phyloP scores from a whole-genome alignment of 2,888 invertebrate genomes.

The Rotaria macrura region DNA sequence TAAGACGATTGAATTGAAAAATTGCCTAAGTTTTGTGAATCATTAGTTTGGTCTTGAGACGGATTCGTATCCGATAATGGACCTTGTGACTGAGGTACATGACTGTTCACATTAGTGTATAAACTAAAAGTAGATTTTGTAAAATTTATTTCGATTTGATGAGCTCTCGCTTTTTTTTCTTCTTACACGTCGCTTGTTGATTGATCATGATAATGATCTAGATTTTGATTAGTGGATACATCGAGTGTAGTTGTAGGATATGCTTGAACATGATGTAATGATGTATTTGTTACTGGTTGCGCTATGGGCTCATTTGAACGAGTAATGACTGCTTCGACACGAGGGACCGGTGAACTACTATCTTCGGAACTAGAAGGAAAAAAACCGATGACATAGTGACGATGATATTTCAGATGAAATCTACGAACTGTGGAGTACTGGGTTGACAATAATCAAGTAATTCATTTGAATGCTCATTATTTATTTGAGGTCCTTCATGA shows the following conservation, averaged over 20 bases:
- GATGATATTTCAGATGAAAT: too few relatives aligned
- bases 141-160: background rate
- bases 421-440: constrained; percentile 1
- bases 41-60: background rate
- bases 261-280: constrained; percentile 13
- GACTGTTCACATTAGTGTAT: background rate
- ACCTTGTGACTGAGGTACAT: background rate
- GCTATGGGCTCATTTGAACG: constrained; percentile 6
- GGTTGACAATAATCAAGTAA: background rate
- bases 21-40: background rate
- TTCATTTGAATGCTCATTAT: constrained; percentile 17
- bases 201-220: background rate
- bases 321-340: constrained; percentile 12
- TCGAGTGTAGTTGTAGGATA: background rate
- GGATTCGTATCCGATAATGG: background rate
- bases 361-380: background rate
- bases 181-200: background rate
- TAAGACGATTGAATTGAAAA: background rate
- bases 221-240: background rate
- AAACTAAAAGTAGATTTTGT: background rate
- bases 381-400: too few relatives aligned
- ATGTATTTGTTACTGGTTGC: background rate
- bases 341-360: constrained; percentile 15
- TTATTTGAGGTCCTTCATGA: background rate
- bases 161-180: too few relatives aligned